Base-by-base conservation (phyloP, 1,140 invertebrate species). In the Monomorium pharaonis region DNA sequence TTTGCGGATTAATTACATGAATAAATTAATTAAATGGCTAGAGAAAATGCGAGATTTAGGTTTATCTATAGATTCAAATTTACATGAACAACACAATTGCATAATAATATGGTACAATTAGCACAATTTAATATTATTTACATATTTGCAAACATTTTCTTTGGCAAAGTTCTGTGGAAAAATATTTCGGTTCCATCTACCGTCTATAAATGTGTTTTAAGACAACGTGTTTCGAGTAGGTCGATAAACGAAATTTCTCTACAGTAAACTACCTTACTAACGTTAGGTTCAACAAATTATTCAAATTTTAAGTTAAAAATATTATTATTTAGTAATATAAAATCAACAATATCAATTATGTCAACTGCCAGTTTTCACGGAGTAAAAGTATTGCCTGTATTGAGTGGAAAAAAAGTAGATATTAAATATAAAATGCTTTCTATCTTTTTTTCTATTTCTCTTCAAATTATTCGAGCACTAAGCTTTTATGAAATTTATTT, bases 261-360 rank as follows among this genome's bases (percentile, higher is more conserved):
- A 33, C 54, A 91, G 92, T 42, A 84, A 90, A 72, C 92, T 88
- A 51, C 85, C 12, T 92, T 93, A 93, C 84, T 92, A 81, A 74
- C 88, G 47, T 87, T 21, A 74, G 92, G 83, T 84, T 62, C 47
- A 33, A 6, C 12, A 14, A 42, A 42, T 18, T 33, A 33, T 12
- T 30, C 2, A 27, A 12, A 9, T 18, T 27, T 37, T 42, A 51
- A 56, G 10, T 77, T 47, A 16, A n/a, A 54, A 42, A 18, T n/a
- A 56, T 42, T 14, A 54, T 2, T 1, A 2, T 42, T 74, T 42
- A 62, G 10, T 12, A n/a, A 37, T 5, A 37, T 37, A 51, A 30
- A 62, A 77, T 77, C n/a, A 47, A 0, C 10, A 63, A 2, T 47
- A 21, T 42, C 16, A 21, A 76, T 14, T 10, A 2, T 33, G 7